These are phyloP conservation scores for Cyclophora albipunctata DNA, from an alignment of 2,888 invertebrate species.

Conservation along the genomic window DNA sequence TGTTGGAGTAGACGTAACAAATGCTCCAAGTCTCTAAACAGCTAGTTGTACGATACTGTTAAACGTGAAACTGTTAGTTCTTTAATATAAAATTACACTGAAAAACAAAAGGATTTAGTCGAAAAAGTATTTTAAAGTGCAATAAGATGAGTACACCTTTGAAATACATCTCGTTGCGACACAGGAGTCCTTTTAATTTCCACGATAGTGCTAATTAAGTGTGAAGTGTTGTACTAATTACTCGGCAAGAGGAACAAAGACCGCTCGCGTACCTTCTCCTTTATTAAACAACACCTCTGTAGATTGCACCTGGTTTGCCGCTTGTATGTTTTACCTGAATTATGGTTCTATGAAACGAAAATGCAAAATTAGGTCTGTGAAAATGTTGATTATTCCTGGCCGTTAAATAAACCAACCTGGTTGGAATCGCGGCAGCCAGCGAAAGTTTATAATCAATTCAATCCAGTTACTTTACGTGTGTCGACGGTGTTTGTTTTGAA, in stretches of 20 bases:
- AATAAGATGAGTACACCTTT: conserved; percentile 15
- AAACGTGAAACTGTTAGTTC: neutral
- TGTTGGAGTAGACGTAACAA: conserved; percentile 12
- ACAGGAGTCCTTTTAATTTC: conserved; percentile 37
- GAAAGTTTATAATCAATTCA: conserved; percentile 55
- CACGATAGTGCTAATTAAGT: conserved; percentile 44
- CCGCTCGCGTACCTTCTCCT: conserved; percentile 25
- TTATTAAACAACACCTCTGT: conserved; percentile 29
- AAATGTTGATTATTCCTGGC: conserved; percentile 12
- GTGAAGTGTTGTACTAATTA: conserved; percentile 47
- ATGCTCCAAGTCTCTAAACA: conserved; percentile 15
- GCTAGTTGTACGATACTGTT: conserved; percentile 9
- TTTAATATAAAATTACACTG: neutral
- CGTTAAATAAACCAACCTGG: conserved; percentile 12
- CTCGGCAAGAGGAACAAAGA: conserved; percentile 33
- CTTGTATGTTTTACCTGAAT: conserved; percentile 23
- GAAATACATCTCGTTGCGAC: conserved; percentile 21
- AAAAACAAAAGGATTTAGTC: neutral
- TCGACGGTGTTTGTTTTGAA: conserved; percentile 38
- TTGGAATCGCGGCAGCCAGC: conserved; percentile 18
- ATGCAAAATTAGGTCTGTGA: conserved; percentile 17
- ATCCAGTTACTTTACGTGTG: conserved; percentile 37
- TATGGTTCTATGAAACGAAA: conserved; percentile 15
- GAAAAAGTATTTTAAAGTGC: neutral
- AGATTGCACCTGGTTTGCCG: conserved; percentile 30